A percentile compares a stretch with the other conserved stretches of the same genome.
Evolutionary conservation across 2,888 invertebrate species (phyloP).

Genomic region (Byasa hedistus): DNA sequence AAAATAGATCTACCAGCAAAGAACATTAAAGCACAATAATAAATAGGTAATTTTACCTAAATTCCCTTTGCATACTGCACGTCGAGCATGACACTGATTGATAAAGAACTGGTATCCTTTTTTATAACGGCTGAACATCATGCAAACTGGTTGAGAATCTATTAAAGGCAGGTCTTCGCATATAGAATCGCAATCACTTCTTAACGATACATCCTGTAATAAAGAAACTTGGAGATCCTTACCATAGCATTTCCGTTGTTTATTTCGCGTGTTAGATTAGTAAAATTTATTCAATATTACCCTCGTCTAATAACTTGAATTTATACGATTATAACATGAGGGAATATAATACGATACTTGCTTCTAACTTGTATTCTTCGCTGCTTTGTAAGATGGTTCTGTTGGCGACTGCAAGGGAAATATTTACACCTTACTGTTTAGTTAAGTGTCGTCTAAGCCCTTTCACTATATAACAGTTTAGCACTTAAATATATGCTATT

Average conservation of each 20-base stretch:
- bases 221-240: not conserved
- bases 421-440: too few species aligned
- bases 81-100: constrained; percentile 66
- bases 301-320: not conserved
- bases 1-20: not conserved
- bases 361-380: too few species aligned
- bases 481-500: too few species aligned
- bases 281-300: not conserved
- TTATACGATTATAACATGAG: too few species aligned
- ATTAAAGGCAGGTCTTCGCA: constrained; percentile 54
- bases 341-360: too few species aligned
- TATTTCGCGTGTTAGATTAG: not conserved
- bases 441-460: too few species aligned
- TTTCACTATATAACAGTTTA: too few species aligned
- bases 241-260: not conserved
- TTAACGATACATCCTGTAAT: not conserved
- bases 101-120: constrained; percentile 62
- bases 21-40: not conserved
- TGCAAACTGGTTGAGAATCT: constrained; percentile 63
- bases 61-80: constrained; percentile 60
- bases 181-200: constrained; percentile 44
- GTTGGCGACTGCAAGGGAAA: too few species aligned
- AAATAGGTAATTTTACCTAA: constrained; percentile 45
- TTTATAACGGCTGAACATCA: constrained; percentile 71
- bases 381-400: too few species aligned